Evolutionary conservation across 2,888 invertebrate species (phyloP), one percentile per base, ranked within the genome.

Genomic region (Odontocolon sp.): DNA sequence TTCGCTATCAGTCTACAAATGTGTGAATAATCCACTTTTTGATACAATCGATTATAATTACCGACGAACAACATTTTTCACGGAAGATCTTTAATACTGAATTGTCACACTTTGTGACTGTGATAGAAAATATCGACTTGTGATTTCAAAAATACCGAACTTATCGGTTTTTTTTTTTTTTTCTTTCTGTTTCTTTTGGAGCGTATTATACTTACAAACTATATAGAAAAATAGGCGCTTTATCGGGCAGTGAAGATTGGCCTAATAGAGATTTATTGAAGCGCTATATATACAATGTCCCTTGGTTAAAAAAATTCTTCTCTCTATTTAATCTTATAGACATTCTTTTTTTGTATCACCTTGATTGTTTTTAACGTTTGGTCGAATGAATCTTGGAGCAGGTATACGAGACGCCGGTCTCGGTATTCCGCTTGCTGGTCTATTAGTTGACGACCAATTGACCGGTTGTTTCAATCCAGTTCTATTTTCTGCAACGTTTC

Each of bases 361-460:
- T 75, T 75, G 78, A 74, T 72, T 78, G 3, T 47, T 47, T 36
- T 72, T 72, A 18, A 67, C 50, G 64, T 61, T 80, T 38, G 86
- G 78, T 56, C 86, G 84, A 21, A 82, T 36, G 31, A 84, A 74
- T 77, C 82, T 85, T 5, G 86, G 86, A 5, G 82, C 89, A 59
- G 90, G 90, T 72, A 90, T 90, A 16, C 90, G 87, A 4, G 89
- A 89, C 8, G 87, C 84, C 31, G 90, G 90, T 83, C 90, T 86
- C 38, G 90, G 90, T 75, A 89, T 90, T 59, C 89, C 90, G 70
- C 89, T 90, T 42, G 52, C 54, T 59, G 80, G 82, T 80, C 80
- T 80, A 61, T 80, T 80, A 16, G 69, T 36, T n/a, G 80, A 77
- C 42, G 82, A 83, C 80, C 86, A 89, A 78, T 85, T 88, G 0